Evolutionary conservation across 2,113 vertebrate species (phyloP), one percentile per base, ranked within the genome.

Genomic region (Cacatua alba): DNA sequence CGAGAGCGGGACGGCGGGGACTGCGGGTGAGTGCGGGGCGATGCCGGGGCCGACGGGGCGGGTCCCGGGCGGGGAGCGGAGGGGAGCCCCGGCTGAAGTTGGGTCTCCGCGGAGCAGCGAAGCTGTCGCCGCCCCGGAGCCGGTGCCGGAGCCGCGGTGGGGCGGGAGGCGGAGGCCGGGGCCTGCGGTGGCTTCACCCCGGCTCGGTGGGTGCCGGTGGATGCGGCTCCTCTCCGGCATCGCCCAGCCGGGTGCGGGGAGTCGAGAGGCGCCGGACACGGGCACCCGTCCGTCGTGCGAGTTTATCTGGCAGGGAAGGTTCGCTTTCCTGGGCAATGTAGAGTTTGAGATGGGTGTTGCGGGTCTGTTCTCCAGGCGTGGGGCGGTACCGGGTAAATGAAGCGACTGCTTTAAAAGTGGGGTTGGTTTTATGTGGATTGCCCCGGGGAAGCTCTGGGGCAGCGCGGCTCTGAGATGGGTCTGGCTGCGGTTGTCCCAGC

Each of bases 381-480:
- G 43, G 19, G 26, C 8, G 35, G 11, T 21, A 6, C 0, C 5
- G 20, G 10, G 7, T 17, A n/a, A 41, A 60, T 6, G 17, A 55
- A 55, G 6, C 3, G 33, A 37, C 14, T 17, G 0, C 29, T 59
- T 44, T 17, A 19, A 29, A 77, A 33, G 37, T 4, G 43, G 33
- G 6, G 41, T 39, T 78, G 6, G 37, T 59, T 81, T 67, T 21
- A 3, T 5, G 12, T 44, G 37, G 37, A 7, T 62, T 67, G 26
- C 23, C 4, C 35, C 6, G 26, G 20, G 41, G 52, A 29, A 31
- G 48, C 71, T 70, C 19, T 10, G 77, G 19, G n/a, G 59, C 60
- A 8, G 18, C 2, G 3, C 4, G 0, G 26, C 29, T 37, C 26
- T 4, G 31, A 44, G 51, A 21, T n/a, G 6, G 21, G 11, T 28